A percentile compares a stretch with the other conserved stretches of the same genome.
phyloP scores from a whole-genome alignment of 2,113 vertebrate species.

The Sylvilagus bachmani region DNA sequence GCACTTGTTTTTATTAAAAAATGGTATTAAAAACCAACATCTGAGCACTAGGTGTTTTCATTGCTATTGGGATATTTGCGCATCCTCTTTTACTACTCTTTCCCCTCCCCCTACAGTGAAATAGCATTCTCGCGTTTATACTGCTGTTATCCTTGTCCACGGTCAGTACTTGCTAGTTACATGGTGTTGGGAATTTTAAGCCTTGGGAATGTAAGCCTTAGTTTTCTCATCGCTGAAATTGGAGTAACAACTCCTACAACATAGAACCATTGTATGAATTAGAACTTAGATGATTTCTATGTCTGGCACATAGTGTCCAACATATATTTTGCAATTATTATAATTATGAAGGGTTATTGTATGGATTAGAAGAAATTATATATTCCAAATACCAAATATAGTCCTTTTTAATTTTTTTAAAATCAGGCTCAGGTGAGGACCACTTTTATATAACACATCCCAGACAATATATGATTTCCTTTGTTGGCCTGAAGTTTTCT shows the following conservation, averaged over 20 bases:
- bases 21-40: slow-evolving; percentile 12
- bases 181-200: slow-evolving; percentile 28
- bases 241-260: neutral
- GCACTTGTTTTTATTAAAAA: slow-evolving; percentile 15
- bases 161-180: neutral
- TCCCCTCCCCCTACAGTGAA: neutral
- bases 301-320: neutral
- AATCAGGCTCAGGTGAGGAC: too few relatives aligned
- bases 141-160: neutral
- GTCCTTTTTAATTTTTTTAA: neutral
- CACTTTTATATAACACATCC: too few relatives aligned
- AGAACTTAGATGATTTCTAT: slow-evolving; percentile 42
- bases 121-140: neutral
- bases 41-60: neutral
- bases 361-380: slow-evolving; percentile 9
- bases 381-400: neutral
- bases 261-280: slow-evolving; percentile 42
- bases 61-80: neutral
- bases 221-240: slow-evolving; percentile 39
- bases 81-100: neutral
- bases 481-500: too few relatives aligned
- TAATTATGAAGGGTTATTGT: slow-evolving; percentile 8
- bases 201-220: slow-evolving; percentile 8
- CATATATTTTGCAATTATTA: slow-evolving; percentile 40
- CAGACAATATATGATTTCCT: too few relatives aligned